Base-by-base conservation (phyloP, 2,888 invertebrate species). In the Drosophila ustulata region DNA sequence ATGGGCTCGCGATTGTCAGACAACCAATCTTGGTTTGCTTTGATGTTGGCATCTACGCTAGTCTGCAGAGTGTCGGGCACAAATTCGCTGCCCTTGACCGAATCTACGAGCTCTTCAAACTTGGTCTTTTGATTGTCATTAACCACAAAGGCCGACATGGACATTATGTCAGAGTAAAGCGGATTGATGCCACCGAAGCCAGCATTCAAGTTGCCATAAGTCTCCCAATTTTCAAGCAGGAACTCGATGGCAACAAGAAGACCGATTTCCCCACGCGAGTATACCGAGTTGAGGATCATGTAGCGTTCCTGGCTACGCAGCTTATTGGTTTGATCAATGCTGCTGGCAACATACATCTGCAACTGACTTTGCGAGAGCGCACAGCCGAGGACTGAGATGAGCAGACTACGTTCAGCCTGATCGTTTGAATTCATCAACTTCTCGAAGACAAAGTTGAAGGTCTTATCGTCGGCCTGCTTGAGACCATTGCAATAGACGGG, bases 361-460 rank as follows among this genome's bases (percentile, higher is more conserved):
- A 96, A 92, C 5, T 94, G 93, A 34, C 93, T 93, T 0, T 90
- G 83, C 50, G 95, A 93, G 18, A 93, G 92, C 2, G 95, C 93
- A 80, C 96, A 96, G 7, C 95, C 95, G 51, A 97, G 89, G 0
- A 95, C 93, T 0, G 93, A 92, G 47, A 96, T 93, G 0, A 96
- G 91, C 13, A 93, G 93, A 0, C 93, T 91, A 68, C 94, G 94
- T 71, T 95, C 95, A 0, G 94, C 94, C 7, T 95, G 94, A 63
- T 94, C 94, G 0, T 93, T 92, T 0, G 94, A 93, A 0, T 75
- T 78, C 53, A 92, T 82, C 80, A 95, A 95, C 64, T 92, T 92
- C 0, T 93, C 66, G 93, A 94, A 95, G 9, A 95, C 92, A 91
- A 94, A 95, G 53, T 95, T 91, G 93, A 96, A 96, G 83, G 95